These are phyloP conservation scores for Rapana venosa DNA, from an alignment of 2,888 invertebrate species.

Conservation along the genomic window DNA sequence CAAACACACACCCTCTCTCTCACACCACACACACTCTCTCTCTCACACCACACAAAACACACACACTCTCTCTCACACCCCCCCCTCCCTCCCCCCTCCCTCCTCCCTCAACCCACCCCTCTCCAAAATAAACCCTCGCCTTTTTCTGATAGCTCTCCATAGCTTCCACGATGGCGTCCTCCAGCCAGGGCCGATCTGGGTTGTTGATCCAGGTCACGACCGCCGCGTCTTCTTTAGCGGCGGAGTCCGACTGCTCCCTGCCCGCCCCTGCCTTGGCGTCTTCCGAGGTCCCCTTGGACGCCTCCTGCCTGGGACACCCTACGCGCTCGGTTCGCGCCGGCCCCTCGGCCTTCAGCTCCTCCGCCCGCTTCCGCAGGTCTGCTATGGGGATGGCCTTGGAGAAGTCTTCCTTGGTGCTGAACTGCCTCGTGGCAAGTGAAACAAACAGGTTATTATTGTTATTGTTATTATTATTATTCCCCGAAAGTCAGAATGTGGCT, in stretches of 20 bases:
- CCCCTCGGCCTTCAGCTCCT: constrained; percentile 27
- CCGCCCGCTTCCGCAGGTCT: constrained; percentile 5
- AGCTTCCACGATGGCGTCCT: constrained; percentile 34
- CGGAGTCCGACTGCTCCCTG: not conserved
- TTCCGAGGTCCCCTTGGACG: not conserved
- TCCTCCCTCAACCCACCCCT: not conserved
- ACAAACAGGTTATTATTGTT: no score
- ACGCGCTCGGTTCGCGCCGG: constrained; percentile 7
- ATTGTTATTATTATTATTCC: no score
- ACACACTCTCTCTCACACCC: not conserved
- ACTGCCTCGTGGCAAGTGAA: not conserved
- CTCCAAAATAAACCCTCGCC: not conserved
- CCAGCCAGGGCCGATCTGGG: constrained; percentile 21
- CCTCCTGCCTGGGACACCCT: not conserved
- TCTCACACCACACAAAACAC: not conserved
- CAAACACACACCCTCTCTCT: no score
- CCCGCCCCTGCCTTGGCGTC: no score
- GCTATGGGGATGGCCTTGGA: not conserved
- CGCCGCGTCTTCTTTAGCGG: not conserved
- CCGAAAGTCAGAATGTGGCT: no score
- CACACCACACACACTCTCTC: no score
- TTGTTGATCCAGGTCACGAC: not conserved
- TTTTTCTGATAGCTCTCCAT: constrained; percentile 16
- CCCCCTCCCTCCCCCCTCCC: not conserved
- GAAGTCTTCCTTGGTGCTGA: constrained; percentile 1